These are phyloP conservation scores for Acanthisitta chloris DNA, from an alignment of 2,113 vertebrate species.

Conservation along the genomic window DNA sequence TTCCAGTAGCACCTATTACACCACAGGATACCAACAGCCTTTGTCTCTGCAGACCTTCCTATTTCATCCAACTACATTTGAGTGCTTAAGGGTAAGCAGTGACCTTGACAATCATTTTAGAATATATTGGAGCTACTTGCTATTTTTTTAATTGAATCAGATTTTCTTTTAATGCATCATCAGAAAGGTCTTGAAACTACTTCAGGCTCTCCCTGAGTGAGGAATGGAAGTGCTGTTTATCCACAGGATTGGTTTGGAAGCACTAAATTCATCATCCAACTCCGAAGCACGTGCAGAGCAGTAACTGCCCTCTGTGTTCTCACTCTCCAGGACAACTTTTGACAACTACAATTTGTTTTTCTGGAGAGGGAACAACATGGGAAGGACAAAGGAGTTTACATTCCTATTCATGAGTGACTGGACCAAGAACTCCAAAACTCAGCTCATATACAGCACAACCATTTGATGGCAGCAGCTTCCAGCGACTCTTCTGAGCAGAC, in stretches of 20 bases:
- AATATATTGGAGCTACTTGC: neutral
- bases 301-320: neutral
- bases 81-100: neutral
- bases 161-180: neutral
- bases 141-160: neutral
- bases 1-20: neutral
- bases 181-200: conserved; percentile 17
- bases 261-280: neutral
- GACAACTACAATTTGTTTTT: neutral
- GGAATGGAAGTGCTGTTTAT: neutral
- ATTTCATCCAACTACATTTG: neutral
- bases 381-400: neutral
- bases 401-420: neutral
- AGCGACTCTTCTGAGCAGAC: conserved; percentile 25
- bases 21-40: neutral
- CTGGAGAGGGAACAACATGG: neutral
- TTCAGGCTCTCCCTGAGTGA: neutral
- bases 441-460: conserved; percentile 33
- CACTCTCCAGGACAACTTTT: neutral
- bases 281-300: neutral
- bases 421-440: conserved; percentile 48
- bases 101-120: neutral
- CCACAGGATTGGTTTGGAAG: neutral
- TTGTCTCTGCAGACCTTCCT: neutral
- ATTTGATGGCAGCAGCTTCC: conserved; percentile 68